Conservation (phyloP, 2,113 vertebrate genomes). For the Upupa epops region DNA sequence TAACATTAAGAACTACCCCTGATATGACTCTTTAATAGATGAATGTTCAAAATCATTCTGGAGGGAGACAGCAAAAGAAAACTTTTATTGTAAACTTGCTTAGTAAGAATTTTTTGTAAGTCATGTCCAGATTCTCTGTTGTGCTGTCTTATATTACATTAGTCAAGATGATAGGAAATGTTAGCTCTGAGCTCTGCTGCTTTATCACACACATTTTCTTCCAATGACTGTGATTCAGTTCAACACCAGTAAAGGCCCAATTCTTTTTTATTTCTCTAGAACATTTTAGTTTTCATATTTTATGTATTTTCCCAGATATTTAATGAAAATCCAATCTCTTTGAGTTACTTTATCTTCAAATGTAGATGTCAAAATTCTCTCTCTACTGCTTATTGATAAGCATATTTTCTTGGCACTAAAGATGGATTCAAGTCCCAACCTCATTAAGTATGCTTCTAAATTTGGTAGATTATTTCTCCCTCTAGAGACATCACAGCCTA, state of each 20-base stretch:
- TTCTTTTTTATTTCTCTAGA: background rate
- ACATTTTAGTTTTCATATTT: background rate
- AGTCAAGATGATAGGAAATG: background rate
- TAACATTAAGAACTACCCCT: background rate
- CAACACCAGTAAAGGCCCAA: background rate
- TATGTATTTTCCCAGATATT: background rate
- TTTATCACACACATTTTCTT: background rate
- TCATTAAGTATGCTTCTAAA: background rate
- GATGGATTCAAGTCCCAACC: background rate
- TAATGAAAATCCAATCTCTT: background rate
- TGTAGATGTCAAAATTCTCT: background rate
- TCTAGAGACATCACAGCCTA: background rate
- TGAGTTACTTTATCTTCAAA: background rate
- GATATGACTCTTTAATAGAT: background rate
- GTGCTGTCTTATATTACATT: background rate
- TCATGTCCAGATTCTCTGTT: background rate
- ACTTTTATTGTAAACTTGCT: background rate
- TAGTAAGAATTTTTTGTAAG: background rate
- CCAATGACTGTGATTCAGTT: background rate
- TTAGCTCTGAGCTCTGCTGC: background rate
- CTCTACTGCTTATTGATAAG: background rate
- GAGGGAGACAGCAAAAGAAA: background rate
- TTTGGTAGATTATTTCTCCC: background rate
- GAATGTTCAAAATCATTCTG: background rate
- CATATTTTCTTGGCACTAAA: background rate